These are phyloP conservation scores for Quadroppia sp. DNA, from an alignment of 2,888 invertebrate genomes.

Conservation along the genomic window DNA sequence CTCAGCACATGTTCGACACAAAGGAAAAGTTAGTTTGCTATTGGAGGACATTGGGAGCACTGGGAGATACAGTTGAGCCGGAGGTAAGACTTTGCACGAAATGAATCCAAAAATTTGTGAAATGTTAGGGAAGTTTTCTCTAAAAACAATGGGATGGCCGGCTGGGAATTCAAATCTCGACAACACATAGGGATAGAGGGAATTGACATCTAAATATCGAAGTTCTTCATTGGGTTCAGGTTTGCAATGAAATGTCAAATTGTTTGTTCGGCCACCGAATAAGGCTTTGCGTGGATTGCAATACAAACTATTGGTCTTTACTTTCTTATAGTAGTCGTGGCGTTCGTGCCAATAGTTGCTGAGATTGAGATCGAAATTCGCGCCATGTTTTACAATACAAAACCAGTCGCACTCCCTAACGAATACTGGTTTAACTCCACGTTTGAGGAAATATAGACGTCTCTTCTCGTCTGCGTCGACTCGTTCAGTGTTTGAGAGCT, in stretches of 20 bases:
- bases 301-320: neutral
- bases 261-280: slow-evolving; percentile 49
- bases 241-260: slow-evolving; percentile 48
- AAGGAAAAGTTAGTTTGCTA: slow-evolving; percentile 48
- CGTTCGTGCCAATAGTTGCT: neutral
- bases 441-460: neutral
- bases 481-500: neutral
- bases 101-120: slow-evolving; percentile 48
- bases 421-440: neutral
- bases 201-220: slow-evolving; percentile 48
- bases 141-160: slow-evolving; percentile 47
- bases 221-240: slow-evolving; percentile 45
- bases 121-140: slow-evolving; percentile 46
- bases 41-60: slow-evolving; percentile 47
- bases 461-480: neutral
- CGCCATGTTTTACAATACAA: neutral
- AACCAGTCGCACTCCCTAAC: neutral
- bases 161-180: slow-evolving; percentile 48
- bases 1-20: slow-evolving; percentile 49
- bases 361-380: neutral
- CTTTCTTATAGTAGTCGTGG: neutral
- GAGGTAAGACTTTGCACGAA: slow-evolving; percentile 44
- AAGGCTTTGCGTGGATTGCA: slow-evolving; percentile 47
- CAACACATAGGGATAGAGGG: slow-evolving; percentile 49
- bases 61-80: slow-evolving; percentile 19